Base-by-base conservation (phyloP, 2,113 vertebrate species). In the Muntiacus reevesi region DNA sequence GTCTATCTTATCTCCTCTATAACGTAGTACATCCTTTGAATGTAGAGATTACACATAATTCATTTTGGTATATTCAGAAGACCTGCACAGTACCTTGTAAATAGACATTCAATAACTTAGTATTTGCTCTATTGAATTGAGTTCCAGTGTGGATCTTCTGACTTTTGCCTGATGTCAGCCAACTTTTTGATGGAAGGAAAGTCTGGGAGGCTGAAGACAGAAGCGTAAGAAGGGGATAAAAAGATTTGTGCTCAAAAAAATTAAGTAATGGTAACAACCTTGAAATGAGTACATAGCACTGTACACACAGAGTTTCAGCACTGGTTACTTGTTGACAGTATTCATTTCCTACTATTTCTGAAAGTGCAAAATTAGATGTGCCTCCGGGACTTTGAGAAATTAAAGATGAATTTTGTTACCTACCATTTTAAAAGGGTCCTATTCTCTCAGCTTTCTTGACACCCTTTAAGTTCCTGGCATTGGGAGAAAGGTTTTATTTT, bases 121-220 rank as follows among this genome's bases (percentile, higher is more conserved):
- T 95, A 87, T 97, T 98, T 97, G 95, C 95, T 97, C 36, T 74
- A 43, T 25, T 74, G 71, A 74, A 90, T 60, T 90, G 87, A 82
- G 64, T 93, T 92, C 89, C 64, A 91, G 27, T 89, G 89, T 87
- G 87, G 84, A 84, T 95, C 92, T 95, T 93, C 67, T 84, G 96
- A 94, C 88, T 96, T 95, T 87, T 93, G 33, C 83, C 30, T 91
- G 71, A 71, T 96, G 83, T 93, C 94, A 96, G 28, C 40, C 81
- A 96, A 64, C 78, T 89, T 96, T 91, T 40, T 50, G 83, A 95
- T 95, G 50, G 81, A 89, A 87, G 67, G 54, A 40, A 87, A 84
- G 60, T 94, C 89, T 87, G 4, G 23, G 78, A 95, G 62, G 74
- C 78, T 7, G 40, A 95, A 16, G 23, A 52, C 17, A 74, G 25